Conservation (phyloP, 2,113 vertebrate species). For the Benitochromis conjunctus region DNA sequence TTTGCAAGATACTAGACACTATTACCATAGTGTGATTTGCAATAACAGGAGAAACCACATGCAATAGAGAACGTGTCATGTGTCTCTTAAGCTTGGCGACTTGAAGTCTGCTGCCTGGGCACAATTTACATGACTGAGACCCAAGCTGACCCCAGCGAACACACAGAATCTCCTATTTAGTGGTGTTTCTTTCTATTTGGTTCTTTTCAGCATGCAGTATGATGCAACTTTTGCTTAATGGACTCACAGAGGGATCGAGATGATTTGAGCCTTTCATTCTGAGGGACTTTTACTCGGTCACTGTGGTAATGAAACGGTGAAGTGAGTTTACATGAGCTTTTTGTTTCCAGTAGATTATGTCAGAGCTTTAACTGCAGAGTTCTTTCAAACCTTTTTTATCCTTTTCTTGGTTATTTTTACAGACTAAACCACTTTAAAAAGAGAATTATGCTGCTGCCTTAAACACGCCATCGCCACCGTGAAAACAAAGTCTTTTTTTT, state of each 20-base stretch:
- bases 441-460: not conserved
- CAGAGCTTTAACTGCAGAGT: not conserved
- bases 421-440: not conserved
- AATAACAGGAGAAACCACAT: not conserved
- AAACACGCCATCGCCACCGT: not conserved
- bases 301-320: not conserved
- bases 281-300: not conserved
- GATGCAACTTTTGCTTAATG: too few species aligned
- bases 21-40: not conserved
- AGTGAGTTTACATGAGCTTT: not conserved
- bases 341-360: not conserved
- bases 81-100: not conserved
- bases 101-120: not conserved
- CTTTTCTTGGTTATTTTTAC: not conserved
- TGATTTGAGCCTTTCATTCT: too few species aligned
- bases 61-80: accelerated
- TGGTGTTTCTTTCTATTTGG: not conserved
- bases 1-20: not conserved
- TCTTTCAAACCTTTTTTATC: not conserved
- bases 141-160: not conserved
- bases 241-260: too few species aligned
- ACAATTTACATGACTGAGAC: accelerated
- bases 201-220: too few species aligned
- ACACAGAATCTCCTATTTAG: not conserved
- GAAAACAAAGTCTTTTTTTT: not conserved